These are phyloP conservation scores for Chaetodon trifascialis DNA, from an alignment of 2,113 vertebrate species.

Conservation along the genomic window DNA sequence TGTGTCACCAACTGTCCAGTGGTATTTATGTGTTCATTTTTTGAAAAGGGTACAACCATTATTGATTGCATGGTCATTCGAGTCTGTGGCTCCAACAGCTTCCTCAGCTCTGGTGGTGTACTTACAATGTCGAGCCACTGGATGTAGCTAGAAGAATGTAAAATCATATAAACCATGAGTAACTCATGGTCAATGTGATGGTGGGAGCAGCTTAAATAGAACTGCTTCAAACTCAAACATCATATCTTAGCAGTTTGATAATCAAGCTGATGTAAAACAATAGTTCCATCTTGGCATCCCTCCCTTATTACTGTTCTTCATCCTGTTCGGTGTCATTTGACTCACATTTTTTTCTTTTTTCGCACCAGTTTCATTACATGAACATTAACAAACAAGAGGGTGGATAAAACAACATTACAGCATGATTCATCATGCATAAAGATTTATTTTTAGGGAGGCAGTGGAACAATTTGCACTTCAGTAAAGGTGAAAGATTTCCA, in stretches of 20 bases:
- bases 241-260: not conserved
- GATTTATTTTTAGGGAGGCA: not conserved
- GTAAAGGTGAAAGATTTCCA: not conserved
- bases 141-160: conserved; percentile 40
- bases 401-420: not conserved
- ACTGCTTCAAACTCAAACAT: not conserved
- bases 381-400: not conserved
- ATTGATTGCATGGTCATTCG: not conserved
- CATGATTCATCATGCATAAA: not conserved
- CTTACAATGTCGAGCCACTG: conserved; percentile 36
- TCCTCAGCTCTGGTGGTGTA: not conserved
- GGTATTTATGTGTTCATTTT: not conserved
- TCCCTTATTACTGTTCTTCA: not conserved
- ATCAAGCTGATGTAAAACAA: not conserved
- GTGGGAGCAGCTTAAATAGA: not conserved
- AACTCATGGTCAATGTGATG: too few species aligned
- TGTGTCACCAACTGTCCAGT: not conserved
- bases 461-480: not conserved
- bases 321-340: not conserved
- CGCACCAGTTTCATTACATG: not conserved
- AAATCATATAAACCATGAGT: not conserved
- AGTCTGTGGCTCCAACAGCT: not conserved
- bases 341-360: too few species aligned
- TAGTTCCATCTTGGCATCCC: not conserved
- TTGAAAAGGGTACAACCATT: not conserved